phyloP scores from a whole-genome alignment of 2,888 invertebrate genomes.

The Ernsta delagoae region DNA sequence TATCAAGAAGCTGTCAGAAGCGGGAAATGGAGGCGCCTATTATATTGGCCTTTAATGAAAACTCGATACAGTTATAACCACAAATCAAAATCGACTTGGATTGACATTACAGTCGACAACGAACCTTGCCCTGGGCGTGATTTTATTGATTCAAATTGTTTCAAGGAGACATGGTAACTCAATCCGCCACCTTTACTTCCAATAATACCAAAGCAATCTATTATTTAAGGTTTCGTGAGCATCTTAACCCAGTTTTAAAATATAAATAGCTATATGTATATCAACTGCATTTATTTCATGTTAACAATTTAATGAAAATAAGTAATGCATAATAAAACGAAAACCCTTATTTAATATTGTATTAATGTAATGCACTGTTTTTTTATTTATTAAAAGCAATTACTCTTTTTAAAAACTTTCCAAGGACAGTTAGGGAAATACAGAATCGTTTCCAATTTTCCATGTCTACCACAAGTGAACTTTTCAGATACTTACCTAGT shows the following conservation, averaged over 20 bases:
- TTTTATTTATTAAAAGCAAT: too few species aligned
- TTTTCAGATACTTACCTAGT: too few species aligned
- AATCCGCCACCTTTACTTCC: not conserved
- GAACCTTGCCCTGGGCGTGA: not conserved
- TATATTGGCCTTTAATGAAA: constrained; percentile 29
- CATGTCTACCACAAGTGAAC: too few species aligned
- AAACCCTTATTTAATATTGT: too few species aligned
- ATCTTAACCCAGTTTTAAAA: not conserved
- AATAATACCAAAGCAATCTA: not conserved
- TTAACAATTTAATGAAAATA: too few species aligned
- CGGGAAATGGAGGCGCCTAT: constrained; percentile 22
- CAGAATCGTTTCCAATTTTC: too few species aligned
- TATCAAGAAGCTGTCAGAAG: constrained; percentile 34
- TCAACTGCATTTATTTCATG: too few species aligned
- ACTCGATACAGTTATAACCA: constrained; percentile 28
- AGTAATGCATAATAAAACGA: too few species aligned
- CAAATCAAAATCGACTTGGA: constrained; percentile 15
- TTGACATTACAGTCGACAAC: constrained; percentile 12
- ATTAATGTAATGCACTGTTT: too few species aligned
- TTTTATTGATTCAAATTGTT: constrained; percentile 10
- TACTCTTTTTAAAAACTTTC: too few species aligned
- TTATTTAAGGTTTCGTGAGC: not conserved
- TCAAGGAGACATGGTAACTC: not conserved
- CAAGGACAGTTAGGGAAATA: too few species aligned
- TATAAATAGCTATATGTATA: too few species aligned